Percentiles rank a stretch among this genome's conserved stretches.
phyloP scores from a whole-genome alignment of 2,797 vertebrate species.

The Acanthiza pusilla region DNA sequence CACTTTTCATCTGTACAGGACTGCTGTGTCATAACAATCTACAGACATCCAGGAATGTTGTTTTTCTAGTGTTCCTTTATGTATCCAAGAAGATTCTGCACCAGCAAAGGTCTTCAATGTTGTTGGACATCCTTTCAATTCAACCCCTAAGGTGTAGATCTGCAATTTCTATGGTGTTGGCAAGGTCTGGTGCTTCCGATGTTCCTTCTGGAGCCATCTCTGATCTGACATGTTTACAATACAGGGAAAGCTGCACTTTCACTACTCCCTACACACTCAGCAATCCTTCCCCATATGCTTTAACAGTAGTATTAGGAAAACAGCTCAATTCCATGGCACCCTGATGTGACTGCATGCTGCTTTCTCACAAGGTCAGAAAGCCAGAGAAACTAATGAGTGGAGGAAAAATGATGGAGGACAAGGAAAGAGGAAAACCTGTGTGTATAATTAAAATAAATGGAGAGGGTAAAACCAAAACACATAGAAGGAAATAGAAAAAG shows the following conservation, averaged over 20 bases:
- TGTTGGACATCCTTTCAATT: neutral
- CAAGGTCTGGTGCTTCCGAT: constrained; percentile 5
- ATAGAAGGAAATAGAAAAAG: neutral
- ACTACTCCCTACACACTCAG: constrained; percentile 48
- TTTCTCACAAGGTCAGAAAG: constrained; percentile 68
- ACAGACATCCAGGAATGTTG: neutral
- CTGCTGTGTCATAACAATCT: neutral
- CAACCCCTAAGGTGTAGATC: neutral
- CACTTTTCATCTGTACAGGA: neutral
- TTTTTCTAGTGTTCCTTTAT: neutral
- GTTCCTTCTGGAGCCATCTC: constrained; percentile 53
- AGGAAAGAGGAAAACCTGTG: constrained; percentile 52
- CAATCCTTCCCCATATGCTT: constrained; percentile 51
- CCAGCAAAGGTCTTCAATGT: neutral
- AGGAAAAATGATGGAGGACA: constrained; percentile 41
- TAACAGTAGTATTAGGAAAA: constrained; percentile 62
- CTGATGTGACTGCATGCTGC: constrained; percentile 68
- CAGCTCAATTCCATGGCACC: constrained; percentile 74
- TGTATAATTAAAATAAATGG: constrained; percentile 7
- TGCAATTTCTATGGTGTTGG: neutral
- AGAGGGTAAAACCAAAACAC: neutral
- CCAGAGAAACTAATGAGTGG: constrained; percentile 70
- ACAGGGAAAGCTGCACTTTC: constrained; percentile 1
- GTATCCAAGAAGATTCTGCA: neutral
- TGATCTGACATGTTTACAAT: constrained; percentile 49